phyloP scores from a whole-genome alignment of 2,888 invertebrate species.

The Lepidocyrtoides sp. region DNA sequence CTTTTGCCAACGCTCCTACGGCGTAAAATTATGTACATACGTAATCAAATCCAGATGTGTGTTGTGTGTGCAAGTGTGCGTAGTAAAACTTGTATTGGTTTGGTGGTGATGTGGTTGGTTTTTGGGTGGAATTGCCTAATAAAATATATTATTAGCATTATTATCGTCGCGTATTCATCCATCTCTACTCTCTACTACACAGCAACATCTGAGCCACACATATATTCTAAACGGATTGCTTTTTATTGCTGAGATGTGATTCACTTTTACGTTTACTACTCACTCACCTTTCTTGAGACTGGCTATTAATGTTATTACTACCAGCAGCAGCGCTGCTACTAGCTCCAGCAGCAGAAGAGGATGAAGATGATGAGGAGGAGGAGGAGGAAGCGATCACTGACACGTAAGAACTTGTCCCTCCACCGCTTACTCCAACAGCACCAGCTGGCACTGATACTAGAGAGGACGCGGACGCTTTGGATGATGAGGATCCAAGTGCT shows the following conservation, averaged over 20 bases:
- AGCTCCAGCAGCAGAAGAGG: constrained; percentile 19
- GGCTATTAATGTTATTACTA: constrained; percentile 82
- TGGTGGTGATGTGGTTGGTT: no score
- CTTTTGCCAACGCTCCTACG: no score
- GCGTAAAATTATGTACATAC: constrained; percentile 31
- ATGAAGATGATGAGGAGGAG: constrained; percentile 58
- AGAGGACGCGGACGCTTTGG: constrained; percentile 86
- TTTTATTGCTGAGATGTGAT: constrained; percentile 79
- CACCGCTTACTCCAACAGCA: constrained; percentile 67
- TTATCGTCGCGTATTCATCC: background rate
- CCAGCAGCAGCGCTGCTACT: constrained; percentile 86
- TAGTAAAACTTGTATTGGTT: background rate
- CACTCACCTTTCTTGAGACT: constrained; percentile 92
- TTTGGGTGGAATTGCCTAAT: constrained; percentile 22
- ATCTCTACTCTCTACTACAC: no score
- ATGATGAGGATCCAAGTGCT: constrained; percentile 86
- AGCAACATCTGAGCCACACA: constrained; percentile 17
- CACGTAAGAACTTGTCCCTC: constrained; percentile 85
- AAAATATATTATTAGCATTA: constrained; percentile 37
- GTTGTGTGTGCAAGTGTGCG: background rate
- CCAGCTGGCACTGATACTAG: constrained; percentile 85
- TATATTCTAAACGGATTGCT: no score
- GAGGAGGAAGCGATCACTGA: constrained; percentile 82
- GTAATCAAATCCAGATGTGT: constrained; percentile 39
- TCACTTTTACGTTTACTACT: constrained; percentile 71